phyloP scores from a whole-genome alignment of 2,888 invertebrate genomes.

The Coecobrya sp. region DNA sequence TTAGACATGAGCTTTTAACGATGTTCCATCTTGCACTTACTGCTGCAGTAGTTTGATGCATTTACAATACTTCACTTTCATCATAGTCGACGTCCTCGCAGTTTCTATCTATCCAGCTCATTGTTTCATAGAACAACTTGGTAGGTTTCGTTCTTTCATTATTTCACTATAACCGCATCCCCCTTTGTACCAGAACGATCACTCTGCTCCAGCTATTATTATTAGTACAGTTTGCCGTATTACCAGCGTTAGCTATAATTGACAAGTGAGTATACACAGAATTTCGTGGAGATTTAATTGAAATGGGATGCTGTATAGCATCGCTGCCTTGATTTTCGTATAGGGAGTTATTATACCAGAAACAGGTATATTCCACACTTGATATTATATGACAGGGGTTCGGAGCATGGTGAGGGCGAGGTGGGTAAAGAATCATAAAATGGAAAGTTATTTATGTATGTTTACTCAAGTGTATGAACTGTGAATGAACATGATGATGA shows the following conservation, averaged over 20 bases:
- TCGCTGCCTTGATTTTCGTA: constrained; percentile 25
- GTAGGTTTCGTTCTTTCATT: not conserved
- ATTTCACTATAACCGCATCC: not conserved
- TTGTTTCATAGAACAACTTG: not conserved
- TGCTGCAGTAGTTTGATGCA: constrained; percentile 32
- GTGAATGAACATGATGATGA: constrained; percentile 45
- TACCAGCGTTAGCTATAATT: too few relatives aligned
- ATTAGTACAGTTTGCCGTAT: too few relatives aligned
- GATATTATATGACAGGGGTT: not conserved
- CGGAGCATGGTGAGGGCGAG: constrained; percentile 8
- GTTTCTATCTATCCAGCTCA: not conserved
- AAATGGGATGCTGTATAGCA: constrained; percentile 9
- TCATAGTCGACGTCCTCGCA: not conserved
- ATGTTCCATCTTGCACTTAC: not conserved
- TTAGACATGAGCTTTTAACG: not conserved
- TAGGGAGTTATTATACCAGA: constrained; percentile 14
- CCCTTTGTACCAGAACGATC: constrained; percentile 43
- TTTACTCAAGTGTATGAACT: constrained; percentile 64
- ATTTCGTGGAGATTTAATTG: constrained; percentile 6
- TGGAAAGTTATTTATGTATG: constrained; percentile 57
- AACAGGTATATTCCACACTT: not conserved
- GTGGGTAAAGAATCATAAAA: constrained; percentile 39
- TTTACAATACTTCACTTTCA: constrained; percentile 23
- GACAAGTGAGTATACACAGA: too few relatives aligned
- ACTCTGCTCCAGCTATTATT: constrained; percentile 19